A percentile compares a stretch with the other conserved stretches of the same genome.
Evolutionary conservation across 2,113 vertebrate genomes (phyloP).

Genomic region (Stomatorhinus ivindoensis): DNA sequence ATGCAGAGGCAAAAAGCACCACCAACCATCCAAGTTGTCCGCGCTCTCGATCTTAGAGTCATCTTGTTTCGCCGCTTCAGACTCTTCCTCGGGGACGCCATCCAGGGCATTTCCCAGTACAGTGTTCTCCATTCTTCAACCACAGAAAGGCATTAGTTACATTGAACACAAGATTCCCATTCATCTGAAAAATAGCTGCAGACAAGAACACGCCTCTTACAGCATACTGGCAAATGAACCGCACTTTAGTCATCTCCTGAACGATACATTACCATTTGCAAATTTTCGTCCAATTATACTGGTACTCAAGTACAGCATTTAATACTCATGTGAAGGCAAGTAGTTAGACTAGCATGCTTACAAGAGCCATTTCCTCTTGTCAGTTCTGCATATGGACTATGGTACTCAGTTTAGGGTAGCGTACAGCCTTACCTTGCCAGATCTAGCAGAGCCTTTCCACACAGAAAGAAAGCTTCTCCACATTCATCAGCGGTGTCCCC

Average conservation of each 20-base stretch:
- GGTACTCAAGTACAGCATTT: not conserved
- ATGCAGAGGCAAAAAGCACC: conserved; percentile 33
- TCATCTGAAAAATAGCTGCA: not conserved
- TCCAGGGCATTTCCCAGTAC: conserved; percentile 91
- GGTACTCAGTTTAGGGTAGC: not conserved
- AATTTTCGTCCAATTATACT: not conserved
- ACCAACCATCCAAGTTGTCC: conserved; percentile 80
- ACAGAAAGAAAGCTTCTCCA: conserved; percentile 91
- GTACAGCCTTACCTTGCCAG: conserved; percentile 73
- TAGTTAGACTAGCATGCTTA: not conserved
- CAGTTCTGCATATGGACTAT: not conserved
- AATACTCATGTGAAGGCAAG: not conserved
- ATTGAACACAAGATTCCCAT: not conserved
- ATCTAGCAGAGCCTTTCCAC: conserved; percentile 90
- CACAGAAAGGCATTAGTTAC: not conserved
- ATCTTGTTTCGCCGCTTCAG: conserved; percentile 68
- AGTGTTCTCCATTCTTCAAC: conserved; percentile 84
- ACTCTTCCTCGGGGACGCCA: conserved; percentile 84
- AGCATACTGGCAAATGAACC: not conserved
- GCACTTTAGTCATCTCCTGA: not conserved
- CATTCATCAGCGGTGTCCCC: conserved; percentile 94
- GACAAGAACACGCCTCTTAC: not conserved
- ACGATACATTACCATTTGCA: not conserved
- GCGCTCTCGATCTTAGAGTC: conserved; percentile 71
- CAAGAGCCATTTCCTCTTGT: not conserved